Percentiles rank a stretch among this genome's conserved stretches.
Conservation (phyloP, 2,888 invertebrate species). For the Scaptomyza reducta region DNA sequence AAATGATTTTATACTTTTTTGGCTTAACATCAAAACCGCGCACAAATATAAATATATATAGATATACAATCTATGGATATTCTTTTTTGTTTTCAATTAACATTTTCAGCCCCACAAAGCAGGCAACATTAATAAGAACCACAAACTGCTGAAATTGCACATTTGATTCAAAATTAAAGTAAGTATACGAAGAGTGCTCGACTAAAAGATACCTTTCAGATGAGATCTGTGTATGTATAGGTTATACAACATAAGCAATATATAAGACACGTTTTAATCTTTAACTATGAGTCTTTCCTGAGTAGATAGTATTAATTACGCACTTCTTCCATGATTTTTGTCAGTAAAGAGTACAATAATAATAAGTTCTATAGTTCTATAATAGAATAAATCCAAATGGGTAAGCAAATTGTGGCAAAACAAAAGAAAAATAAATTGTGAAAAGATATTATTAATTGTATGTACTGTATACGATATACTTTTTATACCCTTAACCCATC, state of each 20-base stretch:
- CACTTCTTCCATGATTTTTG: background rate
- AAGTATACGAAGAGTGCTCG: background rate
- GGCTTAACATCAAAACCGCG: slow-evolving; percentile 27
- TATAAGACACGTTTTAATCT: background rate
- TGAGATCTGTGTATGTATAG: background rate
- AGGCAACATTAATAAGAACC: slow-evolving; percentile 45
- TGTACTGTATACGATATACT: too few species aligned
- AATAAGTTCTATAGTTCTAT: background rate
- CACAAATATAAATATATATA: background rate
- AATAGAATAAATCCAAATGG: slow-evolving; percentile 13
- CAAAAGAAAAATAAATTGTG: slow-evolving; percentile 31
- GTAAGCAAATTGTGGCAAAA: slow-evolving; percentile 30
- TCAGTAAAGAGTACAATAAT: background rate
- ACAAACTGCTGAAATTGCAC: slow-evolving; percentile 43
- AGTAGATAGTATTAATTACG: background rate
- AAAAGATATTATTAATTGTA: slow-evolving; percentile 17
- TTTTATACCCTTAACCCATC: too few species aligned
- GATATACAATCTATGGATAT: background rate
- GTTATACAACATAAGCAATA: background rate
- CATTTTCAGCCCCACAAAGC: slow-evolving; percentile 47
- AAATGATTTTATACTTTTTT: slow-evolving; percentile 39
- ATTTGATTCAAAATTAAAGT: slow-evolving; percentile 21
- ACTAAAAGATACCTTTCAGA: background rate
- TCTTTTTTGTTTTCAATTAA: background rate
- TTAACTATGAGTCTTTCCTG: too few species aligned